Evolutionary conservation across 2,113 vertebrate genomes (phyloP).

Genomic region (Neodon shergylaensis): DNA sequence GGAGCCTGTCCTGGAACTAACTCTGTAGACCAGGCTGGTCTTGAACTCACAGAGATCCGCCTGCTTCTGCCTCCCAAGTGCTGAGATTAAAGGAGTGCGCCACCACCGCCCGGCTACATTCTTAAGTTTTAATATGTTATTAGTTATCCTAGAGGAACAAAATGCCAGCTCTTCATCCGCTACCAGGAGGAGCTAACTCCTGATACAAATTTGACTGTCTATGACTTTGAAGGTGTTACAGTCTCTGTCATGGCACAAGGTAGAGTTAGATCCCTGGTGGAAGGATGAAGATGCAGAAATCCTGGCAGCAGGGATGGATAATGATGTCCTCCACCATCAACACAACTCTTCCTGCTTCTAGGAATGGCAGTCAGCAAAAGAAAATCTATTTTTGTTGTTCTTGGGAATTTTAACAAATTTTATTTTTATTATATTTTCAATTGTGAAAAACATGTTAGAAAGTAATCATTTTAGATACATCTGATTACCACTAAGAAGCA

Average conservation of each 20-base stretch:
- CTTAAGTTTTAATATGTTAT: background rate
- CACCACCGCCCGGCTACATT: too few relatives aligned
- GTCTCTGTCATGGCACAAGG: background rate
- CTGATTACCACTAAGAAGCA: background rate
- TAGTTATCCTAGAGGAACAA: background rate
- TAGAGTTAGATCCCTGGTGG: background rate
- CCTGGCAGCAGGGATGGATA: too few relatives aligned
- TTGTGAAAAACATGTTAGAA: background rate
- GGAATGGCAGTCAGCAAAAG: background rate
- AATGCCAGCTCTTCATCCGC: background rate
- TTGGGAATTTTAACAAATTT: background rate
- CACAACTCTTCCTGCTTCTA: background rate
- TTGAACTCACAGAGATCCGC: too few relatives aligned
- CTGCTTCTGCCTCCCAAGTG: too few relatives aligned
- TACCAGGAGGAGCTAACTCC: background rate
- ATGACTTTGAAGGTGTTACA: background rate
- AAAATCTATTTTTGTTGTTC: background rate
- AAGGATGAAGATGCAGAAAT: fast-evolving
- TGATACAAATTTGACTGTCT: background rate
- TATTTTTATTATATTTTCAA: background rate
- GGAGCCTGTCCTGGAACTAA: too few relatives aligned
- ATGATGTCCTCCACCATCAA: too few relatives aligned
- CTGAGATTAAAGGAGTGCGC: too few relatives aligned
- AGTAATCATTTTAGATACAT: background rate
- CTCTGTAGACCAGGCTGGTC: too few relatives aligned